Evolutionary conservation across 2,113 vertebrate genomes (phyloP), one percentile per base, ranked within the genome.

Genomic region (Nettapus auritus): DNA sequence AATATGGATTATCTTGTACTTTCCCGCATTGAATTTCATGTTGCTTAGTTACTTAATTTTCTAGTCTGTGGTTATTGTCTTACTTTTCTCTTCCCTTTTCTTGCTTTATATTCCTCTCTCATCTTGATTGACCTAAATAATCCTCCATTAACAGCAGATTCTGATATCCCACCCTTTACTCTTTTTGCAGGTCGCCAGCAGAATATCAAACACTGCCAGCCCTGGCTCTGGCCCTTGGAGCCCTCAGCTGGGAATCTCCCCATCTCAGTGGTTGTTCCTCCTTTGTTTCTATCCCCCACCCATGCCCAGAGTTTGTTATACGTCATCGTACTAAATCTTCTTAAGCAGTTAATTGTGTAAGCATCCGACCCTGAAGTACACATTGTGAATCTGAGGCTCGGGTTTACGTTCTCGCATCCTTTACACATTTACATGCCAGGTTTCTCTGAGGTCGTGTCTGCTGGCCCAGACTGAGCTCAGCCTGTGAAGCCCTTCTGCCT

Each of bases 21-120:
- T 93, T 81, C 70, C 42, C 2, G 1, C 79, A 36, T 53, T 68
- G 76, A 66, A 40, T 93, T 89, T 68, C 44, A 5, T 26, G 92
- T 97, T 96, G 96, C 96, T 77, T 94, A 79, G 94, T 92, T 96
- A 96, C 88, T 70, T 82, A 1, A n/a, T 84, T 90, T 89, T 68
- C 80, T 76, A 13, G 18, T 80, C 82, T 48, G 93, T 55, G n/a
- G 26, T 64, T 92, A 78, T 84, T 64, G 48, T 29, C 74, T 69
- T 64, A 1, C 28, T 34, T 84, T 67, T 60, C 42, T 55, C 46
- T 73, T 46, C 25, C 9, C 44, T 52, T n/a, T 77, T 40, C 82
- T 73, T 90, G 38, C 17, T 77, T 84, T 62, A 22, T 71, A 29
- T 63, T 92, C 62, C 31, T 29, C 34, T 44, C 56, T 42, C 18